A percentile compares a stretch with the other conserved stretches of the same genome.
These are phyloP conservation scores for Tipula vernalis DNA, from an alignment of 2,888 invertebrate genomes.

Conservation along the genomic window DNA sequence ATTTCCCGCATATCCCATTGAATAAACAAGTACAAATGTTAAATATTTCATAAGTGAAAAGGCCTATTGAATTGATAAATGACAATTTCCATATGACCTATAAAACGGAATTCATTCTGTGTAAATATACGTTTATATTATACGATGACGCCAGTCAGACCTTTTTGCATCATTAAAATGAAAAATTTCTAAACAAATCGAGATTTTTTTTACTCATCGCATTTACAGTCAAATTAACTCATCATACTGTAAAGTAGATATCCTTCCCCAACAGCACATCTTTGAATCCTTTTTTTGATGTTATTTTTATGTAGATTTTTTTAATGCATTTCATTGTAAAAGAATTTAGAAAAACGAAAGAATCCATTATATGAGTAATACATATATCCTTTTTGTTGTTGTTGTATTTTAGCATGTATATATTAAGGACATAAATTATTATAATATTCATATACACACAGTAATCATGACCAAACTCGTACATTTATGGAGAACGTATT, in stretches of 20 bases:
- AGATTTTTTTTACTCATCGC: not conserved
- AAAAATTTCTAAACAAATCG: not conserved
- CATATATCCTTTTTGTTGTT: not conserved
- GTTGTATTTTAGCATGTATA: not conserved
- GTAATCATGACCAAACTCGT: not conserved
- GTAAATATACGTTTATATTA: not conserved
- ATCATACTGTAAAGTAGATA: not conserved
- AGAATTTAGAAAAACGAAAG: not conserved
- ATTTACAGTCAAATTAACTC: not conserved
- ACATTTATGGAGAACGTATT: not conserved
- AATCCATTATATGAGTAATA: not conserved
- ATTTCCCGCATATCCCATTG: not conserved
- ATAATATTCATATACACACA: not conserved
- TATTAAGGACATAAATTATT: not conserved
- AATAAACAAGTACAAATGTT: not conserved
- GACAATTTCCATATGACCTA: not conserved
- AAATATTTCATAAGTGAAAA: not conserved
- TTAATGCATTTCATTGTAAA: slow-evolving; percentile 4
- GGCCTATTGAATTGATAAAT: not conserved
- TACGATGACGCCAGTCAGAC: not conserved
- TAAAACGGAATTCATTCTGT: not conserved
- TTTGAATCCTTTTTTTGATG: not conserved
- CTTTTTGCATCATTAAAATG: not conserved
- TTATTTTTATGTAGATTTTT: not conserved
- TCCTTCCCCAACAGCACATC: not conserved